A percentile compares a stretch with the other conserved stretches of the same genome.
These are phyloP conservation scores for Cyclura pinguis DNA, from an alignment of 2,797 vertebrate genomes.

Conservation along the genomic window DNA sequence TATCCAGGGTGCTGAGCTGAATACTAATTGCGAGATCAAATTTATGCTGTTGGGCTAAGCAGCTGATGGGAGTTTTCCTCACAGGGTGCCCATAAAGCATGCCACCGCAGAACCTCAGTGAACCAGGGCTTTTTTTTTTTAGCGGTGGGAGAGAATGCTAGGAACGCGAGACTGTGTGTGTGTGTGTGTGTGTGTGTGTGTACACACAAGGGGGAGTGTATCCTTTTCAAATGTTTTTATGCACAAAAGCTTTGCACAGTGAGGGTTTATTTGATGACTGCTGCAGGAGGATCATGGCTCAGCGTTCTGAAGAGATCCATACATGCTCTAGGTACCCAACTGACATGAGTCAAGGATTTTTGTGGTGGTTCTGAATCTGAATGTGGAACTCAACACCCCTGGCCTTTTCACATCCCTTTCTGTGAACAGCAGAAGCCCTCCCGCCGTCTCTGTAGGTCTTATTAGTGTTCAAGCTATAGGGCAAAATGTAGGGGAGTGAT, in stretches of 20 bases:
- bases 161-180: slow-evolving; percentile 33
- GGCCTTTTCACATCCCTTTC: too few relatives aligned
- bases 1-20: slow-evolving; percentile 93
- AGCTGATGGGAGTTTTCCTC: slow-evolving; percentile 79
- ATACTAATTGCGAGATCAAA: slow-evolving; percentile 98
- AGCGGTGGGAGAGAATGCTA: slow-evolving; percentile 22
- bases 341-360: not conserved
- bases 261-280: not conserved
- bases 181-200: slow-evolving; percentile 28
- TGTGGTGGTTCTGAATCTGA: not conserved
- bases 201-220: not conserved
- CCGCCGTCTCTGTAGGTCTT: not conserved
- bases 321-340: not conserved
- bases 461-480: not conserved
- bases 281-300: not conserved
- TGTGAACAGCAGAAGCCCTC: not conserved
- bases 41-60: slow-evolving; percentile 85
- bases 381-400: not conserved
- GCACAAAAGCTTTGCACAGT: not conserved
- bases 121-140: slow-evolving; percentile 27
- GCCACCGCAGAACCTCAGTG: slow-evolving; percentile 61
- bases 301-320: slow-evolving; percentile 11
- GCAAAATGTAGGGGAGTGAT: not conserved
- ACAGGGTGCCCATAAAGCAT: slow-evolving; percentile 74
- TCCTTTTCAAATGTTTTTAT: slow-evolving; percentile 5